Conservation (phyloP, 2,113 vertebrate genomes). For the Atrichornis clamosus region DNA sequence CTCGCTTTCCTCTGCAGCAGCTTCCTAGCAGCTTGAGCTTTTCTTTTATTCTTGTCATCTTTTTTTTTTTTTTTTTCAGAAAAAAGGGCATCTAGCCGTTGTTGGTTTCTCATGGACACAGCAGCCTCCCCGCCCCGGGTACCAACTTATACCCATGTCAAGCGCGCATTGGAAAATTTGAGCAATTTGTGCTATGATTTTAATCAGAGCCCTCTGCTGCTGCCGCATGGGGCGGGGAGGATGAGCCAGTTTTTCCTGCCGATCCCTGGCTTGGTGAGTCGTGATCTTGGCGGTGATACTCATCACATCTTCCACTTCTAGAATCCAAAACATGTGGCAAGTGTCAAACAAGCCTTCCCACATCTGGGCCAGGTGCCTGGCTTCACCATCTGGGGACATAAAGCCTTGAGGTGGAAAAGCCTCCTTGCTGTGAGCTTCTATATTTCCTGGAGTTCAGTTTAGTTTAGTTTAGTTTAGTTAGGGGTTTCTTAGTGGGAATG, state of each 20-base stretch:
- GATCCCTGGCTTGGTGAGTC: not conserved
- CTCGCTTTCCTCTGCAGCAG: accelerated
- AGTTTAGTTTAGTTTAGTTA: not conserved
- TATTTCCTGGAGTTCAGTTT: not conserved
- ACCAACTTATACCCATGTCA: not conserved
- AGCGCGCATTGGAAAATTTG: not conserved
- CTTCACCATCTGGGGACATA: not conserved
- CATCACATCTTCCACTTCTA: not conserved
- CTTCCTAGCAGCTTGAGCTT: not conserved
- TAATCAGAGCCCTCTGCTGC: not conserved
- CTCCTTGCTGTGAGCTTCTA: not conserved
- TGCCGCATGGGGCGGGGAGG: accelerated
- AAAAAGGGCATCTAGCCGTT: not conserved
- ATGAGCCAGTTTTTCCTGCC: slow-evolving; percentile 27
- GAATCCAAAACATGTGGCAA: not conserved
- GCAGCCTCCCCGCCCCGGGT: not conserved
- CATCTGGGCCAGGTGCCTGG: not conserved
- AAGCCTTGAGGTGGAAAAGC: not conserved
- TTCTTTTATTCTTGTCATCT: not conserved
- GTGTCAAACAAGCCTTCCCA: not conserved
- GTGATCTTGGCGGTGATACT: not conserved
- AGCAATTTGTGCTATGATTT: not conserved
- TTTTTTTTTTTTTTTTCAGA: not conserved
- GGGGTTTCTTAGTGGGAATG: not conserved
- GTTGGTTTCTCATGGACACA: accelerated